Percentiles rank a stretch among this genome's conserved stretches.
phyloP scores from a whole-genome alignment of 2,113 vertebrate genomes.

The Rhabdornis inornatus region DNA sequence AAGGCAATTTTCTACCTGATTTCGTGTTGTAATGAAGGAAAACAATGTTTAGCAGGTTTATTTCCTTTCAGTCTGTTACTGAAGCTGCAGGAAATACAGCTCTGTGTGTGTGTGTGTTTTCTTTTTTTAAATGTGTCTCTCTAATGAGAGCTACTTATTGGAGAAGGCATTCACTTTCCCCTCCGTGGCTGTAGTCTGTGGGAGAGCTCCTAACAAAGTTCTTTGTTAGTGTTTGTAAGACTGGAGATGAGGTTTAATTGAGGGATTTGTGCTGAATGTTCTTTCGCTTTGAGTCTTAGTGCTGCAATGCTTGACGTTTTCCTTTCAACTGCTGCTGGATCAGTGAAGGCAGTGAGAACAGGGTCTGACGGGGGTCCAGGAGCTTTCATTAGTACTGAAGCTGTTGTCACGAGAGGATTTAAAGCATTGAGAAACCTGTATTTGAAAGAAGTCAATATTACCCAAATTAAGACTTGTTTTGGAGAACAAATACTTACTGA shows the following conservation, averaged over 20 bases:
- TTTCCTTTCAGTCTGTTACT: neutral
- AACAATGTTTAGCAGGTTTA: neutral
- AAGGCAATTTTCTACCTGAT: neutral
- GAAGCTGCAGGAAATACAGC: neutral
- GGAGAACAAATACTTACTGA: neutral
- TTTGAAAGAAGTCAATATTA: conserved; percentile 53
- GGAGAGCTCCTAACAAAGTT: conserved; percentile 47
- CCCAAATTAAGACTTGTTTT: conserved; percentile 36
- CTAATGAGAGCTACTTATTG: neutral
- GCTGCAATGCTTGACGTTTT: conserved; percentile 65
- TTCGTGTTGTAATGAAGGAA: neutral
- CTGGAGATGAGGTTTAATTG: conserved; percentile 50
- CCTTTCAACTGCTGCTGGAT: conserved; percentile 64
- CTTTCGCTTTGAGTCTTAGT: conserved; percentile 67
- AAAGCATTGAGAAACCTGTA: conserved; percentile 67
- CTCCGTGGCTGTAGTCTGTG: neutral
- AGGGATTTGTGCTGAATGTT: conserved; percentile 59
- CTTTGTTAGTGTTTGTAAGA: conserved; percentile 55
- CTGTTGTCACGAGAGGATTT: conserved; percentile 62
- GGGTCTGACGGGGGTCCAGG: conserved; percentile 53
- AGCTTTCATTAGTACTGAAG: conserved; percentile 64
- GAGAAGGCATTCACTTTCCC: conserved; percentile 33
- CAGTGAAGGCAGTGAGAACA: conserved; percentile 44
- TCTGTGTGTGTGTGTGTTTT: neutral
- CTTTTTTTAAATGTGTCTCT: neutral